Evolutionary conservation across 2,797 vertebrate species (phyloP), one percentile per base, ranked within the genome.

Genomic region (Xiphophorus birchmanni): DNA sequence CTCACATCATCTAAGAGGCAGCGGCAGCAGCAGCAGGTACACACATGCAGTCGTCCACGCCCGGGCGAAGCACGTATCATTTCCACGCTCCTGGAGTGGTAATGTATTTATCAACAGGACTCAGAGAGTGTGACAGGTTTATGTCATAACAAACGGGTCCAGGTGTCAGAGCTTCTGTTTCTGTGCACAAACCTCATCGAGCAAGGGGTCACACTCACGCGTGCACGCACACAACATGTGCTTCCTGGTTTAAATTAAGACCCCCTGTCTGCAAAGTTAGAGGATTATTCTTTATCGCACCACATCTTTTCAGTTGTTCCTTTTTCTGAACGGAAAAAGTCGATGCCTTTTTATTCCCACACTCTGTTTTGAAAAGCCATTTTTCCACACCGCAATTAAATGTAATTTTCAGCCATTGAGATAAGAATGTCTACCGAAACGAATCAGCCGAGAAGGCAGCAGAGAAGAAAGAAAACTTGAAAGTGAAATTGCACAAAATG

Each of bases 401-500:
- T 80, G 86, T 86, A 93, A 95, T 94, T 95, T 65, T 92, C 82
- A 87, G 86, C 88, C 82, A 88, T 88, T 29, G 80, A 88, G 94
- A 95, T 95, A 94, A 95, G 91, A 91, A 80, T 12, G 88, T 86
- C 91, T 87, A 90, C 86, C 90, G 89, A 94, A 95, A 85, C 91
- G 84, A 92, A 94, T 94, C 90, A 90, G 88, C 87, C 81, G 84
- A 83, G 84, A 72, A 69, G 80, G 84, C 67, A 76, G 90, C 82
- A 83, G 26, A n/a, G 69, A 84, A 89, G 87, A 93, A 90, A 65
- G 79, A 82, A 91, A 88, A 92, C 91, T 93, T 95, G 86, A 95
- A 95, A 94, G 94, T 85, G 80, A 91, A 94, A 92, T 94, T 90
- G 90, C 83, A 88, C 90, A 86, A 94, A 95, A 94, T 91, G 87